A percentile compares a stretch with the other conserved stretches of the same genome.
These are phyloP conservation scores for Dryobates pubescens DNA, from an alignment of 2,797 vertebrate species.

Conservation along the genomic window DNA sequence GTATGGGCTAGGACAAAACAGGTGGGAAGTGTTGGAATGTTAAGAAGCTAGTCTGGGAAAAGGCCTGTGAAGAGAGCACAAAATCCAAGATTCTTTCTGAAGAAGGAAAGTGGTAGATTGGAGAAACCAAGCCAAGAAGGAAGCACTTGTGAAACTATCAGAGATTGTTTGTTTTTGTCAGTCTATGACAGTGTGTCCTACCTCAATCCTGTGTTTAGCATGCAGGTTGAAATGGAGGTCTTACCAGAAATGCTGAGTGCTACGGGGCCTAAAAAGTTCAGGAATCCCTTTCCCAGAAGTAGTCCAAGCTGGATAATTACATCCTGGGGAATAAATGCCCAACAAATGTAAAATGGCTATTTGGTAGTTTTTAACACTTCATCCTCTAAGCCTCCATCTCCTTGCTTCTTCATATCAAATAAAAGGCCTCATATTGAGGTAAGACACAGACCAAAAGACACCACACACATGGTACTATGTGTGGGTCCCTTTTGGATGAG, in stretches of 20 bases:
- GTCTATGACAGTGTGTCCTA: neutral
- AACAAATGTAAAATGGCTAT: neutral
- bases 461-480: neutral
- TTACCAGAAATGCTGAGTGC: neutral
- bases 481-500: neutral
- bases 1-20: neutral
- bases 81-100: neutral
- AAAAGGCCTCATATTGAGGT: neutral
- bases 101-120: neutral
- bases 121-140: neutral
- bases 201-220: neutral
- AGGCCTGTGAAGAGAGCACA: neutral
- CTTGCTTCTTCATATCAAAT: neutral
- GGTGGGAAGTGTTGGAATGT: neutral
- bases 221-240: neutral
- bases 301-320: neutral
- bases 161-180: neutral
- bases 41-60: neutral
- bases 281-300: neutral
- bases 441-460: neutral
- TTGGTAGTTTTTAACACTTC: neutral
- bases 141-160: neutral
- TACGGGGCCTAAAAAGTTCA: neutral
- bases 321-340: neutral
- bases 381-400: neutral